phyloP scores from a whole-genome alignment of 2,113 vertebrate species.

The Megalops atlanticus region DNA sequence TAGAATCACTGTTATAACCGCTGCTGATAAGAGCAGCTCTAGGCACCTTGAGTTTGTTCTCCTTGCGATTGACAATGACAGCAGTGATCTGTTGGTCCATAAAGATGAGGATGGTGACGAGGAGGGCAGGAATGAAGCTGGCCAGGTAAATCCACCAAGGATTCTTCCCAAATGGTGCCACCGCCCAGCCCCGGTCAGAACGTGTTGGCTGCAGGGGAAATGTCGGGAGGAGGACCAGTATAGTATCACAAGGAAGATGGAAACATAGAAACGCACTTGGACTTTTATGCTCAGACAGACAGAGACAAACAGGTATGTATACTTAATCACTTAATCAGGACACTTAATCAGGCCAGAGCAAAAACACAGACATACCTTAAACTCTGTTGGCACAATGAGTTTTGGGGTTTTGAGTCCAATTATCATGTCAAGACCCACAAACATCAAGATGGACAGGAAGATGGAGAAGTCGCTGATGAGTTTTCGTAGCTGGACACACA shows the following conservation, averaged over 20 bases:
- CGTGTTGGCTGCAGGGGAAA: conserved; percentile 80
- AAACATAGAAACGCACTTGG: not conserved
- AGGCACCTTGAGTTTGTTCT: conserved; percentile 88
- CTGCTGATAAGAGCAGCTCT: not conserved
- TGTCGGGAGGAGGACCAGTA: not conserved
- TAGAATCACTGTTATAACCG: not conserved
- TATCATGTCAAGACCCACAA: conserved; percentile 87
- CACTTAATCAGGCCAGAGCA: not conserved
- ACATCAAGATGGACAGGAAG: conserved; percentile 91
- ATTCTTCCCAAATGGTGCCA: conserved; percentile 94
- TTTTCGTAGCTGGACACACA: conserved; percentile 77
- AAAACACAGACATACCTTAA: conserved; percentile 71
- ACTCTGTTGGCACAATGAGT: conserved; percentile 85
- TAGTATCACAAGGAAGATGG: not conserved
- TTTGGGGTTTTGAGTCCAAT: conserved; percentile 89
- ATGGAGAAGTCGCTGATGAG: conserved; percentile 96
- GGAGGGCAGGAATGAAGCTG: conserved; percentile 85
- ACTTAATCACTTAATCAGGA: not conserved
- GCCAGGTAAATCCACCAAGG: conserved; percentile 93
- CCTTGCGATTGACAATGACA: conserved; percentile 93
- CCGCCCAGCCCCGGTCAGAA: conserved; percentile 87
- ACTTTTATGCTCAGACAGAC: not conserved
- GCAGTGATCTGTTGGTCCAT: conserved; percentile 99
- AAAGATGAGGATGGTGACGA: conserved; percentile 97
- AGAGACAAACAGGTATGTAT: not conserved